These are phyloP conservation scores for Eospalax fontanierii DNA, from an alignment of 2,797 vertebrate species.

Conservation along the genomic window DNA sequence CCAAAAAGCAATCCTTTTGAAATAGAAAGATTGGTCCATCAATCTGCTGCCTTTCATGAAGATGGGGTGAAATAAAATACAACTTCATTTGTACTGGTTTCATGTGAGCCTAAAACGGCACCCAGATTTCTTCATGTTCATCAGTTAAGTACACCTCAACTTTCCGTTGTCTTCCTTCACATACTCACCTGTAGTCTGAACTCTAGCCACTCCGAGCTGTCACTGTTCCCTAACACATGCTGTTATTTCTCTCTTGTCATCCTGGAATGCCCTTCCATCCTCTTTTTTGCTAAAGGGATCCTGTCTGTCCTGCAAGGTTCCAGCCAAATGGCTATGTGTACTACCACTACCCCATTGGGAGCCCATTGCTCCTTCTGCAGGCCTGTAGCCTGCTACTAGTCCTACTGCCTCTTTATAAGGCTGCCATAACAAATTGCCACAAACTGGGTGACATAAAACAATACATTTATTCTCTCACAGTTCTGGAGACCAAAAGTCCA, in stretches of 20 bases:
- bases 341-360: neutral
- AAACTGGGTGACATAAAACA: neutral
- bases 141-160: neutral
- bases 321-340: neutral
- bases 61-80: neutral
- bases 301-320: neutral
- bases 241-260: constrained; percentile 22
- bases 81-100: neutral
- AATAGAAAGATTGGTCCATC: neutral
- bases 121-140: neutral
- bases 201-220: no score
- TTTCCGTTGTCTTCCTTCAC: constrained; percentile 17
- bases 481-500: neutral
- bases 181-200: neutral
- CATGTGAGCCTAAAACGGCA: neutral
- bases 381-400: neutral
- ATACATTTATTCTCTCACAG: constrained; percentile 28
- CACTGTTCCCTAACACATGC: neutral
- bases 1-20: constrained; percentile 39
- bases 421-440: neutral
- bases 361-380: neutral
- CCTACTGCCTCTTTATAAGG: neutral
- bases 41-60: constrained; percentile 55
- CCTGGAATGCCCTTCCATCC: neutral
- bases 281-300: constrained; percentile 11